Conservation (phyloP, 2,113 vertebrate species). For the Arvicanthis niloticus region DNA sequence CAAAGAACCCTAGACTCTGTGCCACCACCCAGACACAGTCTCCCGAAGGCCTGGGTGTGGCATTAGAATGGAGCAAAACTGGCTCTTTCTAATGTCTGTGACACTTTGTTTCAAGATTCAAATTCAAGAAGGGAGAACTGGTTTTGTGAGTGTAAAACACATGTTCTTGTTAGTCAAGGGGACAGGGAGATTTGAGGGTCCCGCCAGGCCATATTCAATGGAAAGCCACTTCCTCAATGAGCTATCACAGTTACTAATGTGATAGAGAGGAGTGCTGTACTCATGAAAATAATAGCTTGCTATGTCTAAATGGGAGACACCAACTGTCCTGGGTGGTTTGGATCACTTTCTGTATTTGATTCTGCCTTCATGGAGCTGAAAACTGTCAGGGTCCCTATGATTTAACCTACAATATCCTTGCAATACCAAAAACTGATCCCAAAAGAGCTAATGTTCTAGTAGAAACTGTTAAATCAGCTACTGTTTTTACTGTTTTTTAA, state of each 20-base stretch:
- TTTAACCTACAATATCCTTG: neutral
- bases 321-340: neutral
- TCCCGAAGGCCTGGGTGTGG: neutral
- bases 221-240: neutral
- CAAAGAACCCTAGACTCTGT: neutral
- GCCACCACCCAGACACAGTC: neutral
- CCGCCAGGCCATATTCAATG: neutral
- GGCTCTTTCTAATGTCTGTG: slow-evolving; percentile 2
- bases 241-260: neutral
- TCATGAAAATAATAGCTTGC: neutral
- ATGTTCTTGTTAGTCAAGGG: neutral
- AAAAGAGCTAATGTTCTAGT: neutral
- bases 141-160: slow-evolving; percentile 17
- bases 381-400: neutral
- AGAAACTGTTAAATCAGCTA: neutral
- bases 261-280: neutral
- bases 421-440: neutral
- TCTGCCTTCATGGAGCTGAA: neutral
- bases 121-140: slow-evolving; percentile 23
- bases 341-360: neutral
- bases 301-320: neutral
- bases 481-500: neutral
- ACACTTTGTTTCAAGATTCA: slow-evolving; percentile 36
- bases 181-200: neutral
- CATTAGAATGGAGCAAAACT: neutral